A percentile compares a stretch with the other conserved stretches of the same genome.
These are phyloP conservation scores for Byasa hedistus DNA, from an alignment of 2,888 invertebrate species.

Conservation along the genomic window DNA sequence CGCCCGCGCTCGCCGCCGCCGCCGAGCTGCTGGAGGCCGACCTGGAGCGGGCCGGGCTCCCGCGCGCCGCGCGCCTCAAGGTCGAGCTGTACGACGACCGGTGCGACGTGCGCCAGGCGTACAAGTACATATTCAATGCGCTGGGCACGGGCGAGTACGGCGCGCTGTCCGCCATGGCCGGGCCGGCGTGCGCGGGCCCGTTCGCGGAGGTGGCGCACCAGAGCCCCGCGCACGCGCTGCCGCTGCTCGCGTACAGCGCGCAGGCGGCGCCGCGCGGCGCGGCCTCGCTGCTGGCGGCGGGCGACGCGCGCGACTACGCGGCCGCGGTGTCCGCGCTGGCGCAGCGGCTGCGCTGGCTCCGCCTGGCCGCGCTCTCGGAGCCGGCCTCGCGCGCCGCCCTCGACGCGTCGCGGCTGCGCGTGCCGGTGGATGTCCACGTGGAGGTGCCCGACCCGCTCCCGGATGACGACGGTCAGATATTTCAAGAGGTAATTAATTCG, in stretches of 20 bases:
- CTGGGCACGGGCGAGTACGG: conserved; percentile 57
- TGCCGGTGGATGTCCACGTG: conserved; percentile 48
- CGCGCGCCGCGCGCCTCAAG: conserved; percentile 43
- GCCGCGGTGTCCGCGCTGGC: conserved; percentile 40
- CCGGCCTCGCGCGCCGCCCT: conserved; percentile 50
- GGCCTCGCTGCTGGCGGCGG: conserved; percentile 35
- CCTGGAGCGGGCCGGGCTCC: conserved; percentile 28
- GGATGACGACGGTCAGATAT: conserved; percentile 41
- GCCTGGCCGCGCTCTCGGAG: conserved; percentile 57
- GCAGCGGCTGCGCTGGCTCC: conserved; percentile 49
- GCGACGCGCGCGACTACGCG: conserved; percentile 53
- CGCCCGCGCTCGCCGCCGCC: conserved; percentile 49
- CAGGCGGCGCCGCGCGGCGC: conserved; percentile 47
- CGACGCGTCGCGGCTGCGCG: conserved; percentile 46
- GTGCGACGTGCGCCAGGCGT: conserved; percentile 58
- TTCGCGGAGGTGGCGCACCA: conserved; percentile 61
- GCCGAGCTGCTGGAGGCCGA: conserved; percentile 58
- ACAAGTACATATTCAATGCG: conserved; percentile 58
- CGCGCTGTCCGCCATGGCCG: conserved; percentile 58
- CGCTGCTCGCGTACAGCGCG: conserved; percentile 59
- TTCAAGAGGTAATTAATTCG: conserved; percentile 40
- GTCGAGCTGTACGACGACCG: conserved; percentile 55
- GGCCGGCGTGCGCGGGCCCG: conserved; percentile 63
- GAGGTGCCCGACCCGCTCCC: conserved; percentile 62
- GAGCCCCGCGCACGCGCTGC: conserved; percentile 52